Evolutionary conservation across 1,140 invertebrate species (phyloP).

Genomic region (Papilio dardanus): DNA sequence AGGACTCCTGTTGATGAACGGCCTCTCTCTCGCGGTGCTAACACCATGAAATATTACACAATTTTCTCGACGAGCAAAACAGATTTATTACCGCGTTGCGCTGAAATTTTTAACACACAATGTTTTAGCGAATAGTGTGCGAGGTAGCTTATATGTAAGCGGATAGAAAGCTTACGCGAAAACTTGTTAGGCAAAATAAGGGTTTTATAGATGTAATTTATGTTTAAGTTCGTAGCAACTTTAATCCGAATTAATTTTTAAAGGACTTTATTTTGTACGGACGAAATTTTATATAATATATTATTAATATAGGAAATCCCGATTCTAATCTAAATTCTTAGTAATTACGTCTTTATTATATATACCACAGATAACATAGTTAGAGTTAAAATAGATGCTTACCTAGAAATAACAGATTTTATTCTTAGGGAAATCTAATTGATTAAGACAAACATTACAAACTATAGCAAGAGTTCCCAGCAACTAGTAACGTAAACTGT

Average conservation of each 20-base stretch:
- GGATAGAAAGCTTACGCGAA: background rate
- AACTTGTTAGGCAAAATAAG: conserved; percentile 21
- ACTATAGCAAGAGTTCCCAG: background rate
- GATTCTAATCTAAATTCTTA: no score
- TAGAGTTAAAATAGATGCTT: no score
- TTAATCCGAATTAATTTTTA: background rate
- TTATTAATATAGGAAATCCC: no score
- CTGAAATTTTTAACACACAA: conserved; percentile 46
- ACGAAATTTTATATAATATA: no score
- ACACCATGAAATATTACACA: conserved; percentile 69
- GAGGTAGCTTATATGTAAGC: conserved; percentile 16
- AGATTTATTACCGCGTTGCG: conserved; percentile 60
- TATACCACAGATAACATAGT: no score
- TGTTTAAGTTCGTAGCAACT: background rate
- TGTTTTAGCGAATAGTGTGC: conserved; percentile 40
- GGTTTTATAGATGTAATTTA: background rate
- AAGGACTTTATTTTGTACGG: no score
- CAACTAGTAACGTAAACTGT: conserved; percentile 8
- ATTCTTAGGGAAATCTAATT: no score
- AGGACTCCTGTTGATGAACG: conserved; percentile 67
- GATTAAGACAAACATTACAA: no score
- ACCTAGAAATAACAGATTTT: no score
- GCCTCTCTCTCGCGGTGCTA: conserved; percentile 59
- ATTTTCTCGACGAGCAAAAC: conserved; percentile 72
- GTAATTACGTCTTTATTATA: no score